A percentile compares a stretch with the other conserved stretches of the same genome.
Conservation (phyloP, 2,113 vertebrate genomes). For the Paramisgurnus dabryanus region DNA sequence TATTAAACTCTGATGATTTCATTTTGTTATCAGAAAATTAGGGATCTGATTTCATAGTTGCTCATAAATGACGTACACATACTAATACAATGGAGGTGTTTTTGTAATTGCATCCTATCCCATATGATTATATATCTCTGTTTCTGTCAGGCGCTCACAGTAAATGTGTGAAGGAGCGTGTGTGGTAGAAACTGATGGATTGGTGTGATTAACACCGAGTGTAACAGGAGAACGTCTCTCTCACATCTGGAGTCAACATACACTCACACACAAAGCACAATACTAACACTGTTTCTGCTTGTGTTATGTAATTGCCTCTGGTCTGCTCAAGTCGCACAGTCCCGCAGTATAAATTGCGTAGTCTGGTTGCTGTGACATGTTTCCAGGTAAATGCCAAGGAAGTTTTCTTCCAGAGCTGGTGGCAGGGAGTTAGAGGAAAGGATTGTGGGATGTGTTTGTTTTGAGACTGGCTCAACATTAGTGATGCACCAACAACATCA, state of each 20-base stretch:
- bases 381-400: conserved; percentile 13
- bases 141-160: neutral
- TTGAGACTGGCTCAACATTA: neutral
- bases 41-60: conserved; percentile 6
- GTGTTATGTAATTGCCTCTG: conserved; percentile 60
- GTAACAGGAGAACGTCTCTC: conserved; percentile 39
- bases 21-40: neutral
- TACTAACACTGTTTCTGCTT: conserved; percentile 59
- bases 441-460: neutral
- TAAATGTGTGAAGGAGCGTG: conserved; percentile 32
- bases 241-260: conserved; percentile 37
- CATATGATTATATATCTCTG: conserved; percentile 47
- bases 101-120: conserved; percentile 73
- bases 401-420: neutral
- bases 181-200: conserved; percentile 49
- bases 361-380: conserved; percentile 23
- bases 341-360: conserved; percentile 7
- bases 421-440: neutral
- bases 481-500: neutral
- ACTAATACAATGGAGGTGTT: conserved; percentile 29
- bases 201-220: conserved; percentile 36
- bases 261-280: conserved; percentile 56
- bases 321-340: neutral
- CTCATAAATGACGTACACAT: neutral
- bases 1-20: conserved; percentile 24